A percentile compares a stretch with the other conserved stretches of the same genome.
These are phyloP conservation scores for Cepaea hortensis DNA, from an alignment of 2,888 invertebrate genomes.

Conservation along the genomic window DNA sequence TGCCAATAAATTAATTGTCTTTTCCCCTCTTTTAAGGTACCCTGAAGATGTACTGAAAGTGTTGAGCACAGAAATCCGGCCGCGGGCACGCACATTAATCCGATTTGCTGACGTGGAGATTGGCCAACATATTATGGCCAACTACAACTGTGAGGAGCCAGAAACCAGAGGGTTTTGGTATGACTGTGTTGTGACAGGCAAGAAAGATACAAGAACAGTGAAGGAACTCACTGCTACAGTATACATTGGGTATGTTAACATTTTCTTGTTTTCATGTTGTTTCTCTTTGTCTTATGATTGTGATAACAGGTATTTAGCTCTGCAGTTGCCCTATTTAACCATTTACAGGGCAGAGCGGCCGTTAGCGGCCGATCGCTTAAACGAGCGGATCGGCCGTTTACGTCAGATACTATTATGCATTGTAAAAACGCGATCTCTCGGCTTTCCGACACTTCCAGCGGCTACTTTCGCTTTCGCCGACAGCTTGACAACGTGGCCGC, in stretches of 20 bases:
- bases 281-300: too few species aligned
- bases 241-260: constrained; percentile 71
- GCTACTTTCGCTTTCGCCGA: too few species aligned
- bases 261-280: not conserved
- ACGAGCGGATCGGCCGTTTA: too few species aligned
- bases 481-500: too few species aligned
- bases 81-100: constrained; percentile 81
- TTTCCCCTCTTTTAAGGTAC: constrained; percentile 58
- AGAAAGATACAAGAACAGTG: constrained; percentile 67
- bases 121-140: constrained; percentile 84
- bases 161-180: constrained; percentile 85
- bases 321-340: too few species aligned
- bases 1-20: not conserved
- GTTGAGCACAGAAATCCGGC: constrained; percentile 80
- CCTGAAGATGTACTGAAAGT: constrained; percentile 71
- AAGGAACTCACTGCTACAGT: constrained; percentile 74
- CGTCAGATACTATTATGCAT: too few species aligned
- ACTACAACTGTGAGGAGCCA: constrained; percentile 85
- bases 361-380: too few species aligned
- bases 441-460: too few species aligned
- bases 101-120: constrained; percentile 79
- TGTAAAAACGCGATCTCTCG: too few species aligned
- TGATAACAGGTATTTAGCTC: too few species aligned
- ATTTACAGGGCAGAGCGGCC: too few species aligned
- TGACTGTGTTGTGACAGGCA: constrained; percentile 74